Evolutionary conservation across 2,888 invertebrate genomes (phyloP).

Genomic region (Andrena trimmerana): DNA sequence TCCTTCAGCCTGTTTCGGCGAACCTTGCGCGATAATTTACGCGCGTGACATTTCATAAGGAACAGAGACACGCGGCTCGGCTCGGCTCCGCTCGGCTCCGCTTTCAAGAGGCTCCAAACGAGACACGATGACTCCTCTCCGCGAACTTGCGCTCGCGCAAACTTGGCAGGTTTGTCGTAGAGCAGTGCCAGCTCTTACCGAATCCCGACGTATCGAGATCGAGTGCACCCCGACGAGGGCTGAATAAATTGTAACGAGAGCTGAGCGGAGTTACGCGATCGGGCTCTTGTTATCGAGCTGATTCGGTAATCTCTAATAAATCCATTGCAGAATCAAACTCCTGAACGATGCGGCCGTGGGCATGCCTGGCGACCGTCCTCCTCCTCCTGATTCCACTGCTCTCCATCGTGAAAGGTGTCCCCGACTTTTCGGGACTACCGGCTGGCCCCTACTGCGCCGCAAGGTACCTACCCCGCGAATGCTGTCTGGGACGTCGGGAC

Average conservation of each 20-base stretch:
- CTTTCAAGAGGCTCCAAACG: slow-evolving; percentile 62
- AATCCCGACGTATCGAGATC: slow-evolving; percentile 42
- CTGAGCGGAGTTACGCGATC: neutral
- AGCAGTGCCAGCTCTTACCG: slow-evolving; percentile 60
- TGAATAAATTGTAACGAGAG: neutral
- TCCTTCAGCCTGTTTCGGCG: slow-evolving; percentile 21
- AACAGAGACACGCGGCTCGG: neutral
- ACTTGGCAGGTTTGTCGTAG: slow-evolving; percentile 52
- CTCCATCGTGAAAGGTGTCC: slow-evolving; percentile 58
- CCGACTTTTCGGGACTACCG: slow-evolving; percentile 86
- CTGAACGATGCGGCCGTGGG: slow-evolving; percentile 68
- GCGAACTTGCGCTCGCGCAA: slow-evolving; percentile 12
- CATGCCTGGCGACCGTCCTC: slow-evolving; percentile 51
- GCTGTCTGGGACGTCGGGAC: slow-evolving; percentile 92
- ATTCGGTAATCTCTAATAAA: neutral
- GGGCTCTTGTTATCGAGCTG: neutral
- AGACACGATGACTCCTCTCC: slow-evolving; percentile 44
- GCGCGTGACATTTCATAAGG: slow-evolving; percentile 42
- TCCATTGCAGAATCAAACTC: neutral
- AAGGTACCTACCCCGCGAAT: slow-evolving; percentile 84
- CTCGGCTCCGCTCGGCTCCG: too few species aligned
- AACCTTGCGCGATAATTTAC: slow-evolving; percentile 35
- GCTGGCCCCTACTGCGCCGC: slow-evolving; percentile 88
- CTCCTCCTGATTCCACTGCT: slow-evolving; percentile 56
- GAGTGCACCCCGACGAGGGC: slow-evolving; percentile 26